phyloP scores from a whole-genome alignment of 2,888 invertebrate species.

The Bombylius discolor region DNA sequence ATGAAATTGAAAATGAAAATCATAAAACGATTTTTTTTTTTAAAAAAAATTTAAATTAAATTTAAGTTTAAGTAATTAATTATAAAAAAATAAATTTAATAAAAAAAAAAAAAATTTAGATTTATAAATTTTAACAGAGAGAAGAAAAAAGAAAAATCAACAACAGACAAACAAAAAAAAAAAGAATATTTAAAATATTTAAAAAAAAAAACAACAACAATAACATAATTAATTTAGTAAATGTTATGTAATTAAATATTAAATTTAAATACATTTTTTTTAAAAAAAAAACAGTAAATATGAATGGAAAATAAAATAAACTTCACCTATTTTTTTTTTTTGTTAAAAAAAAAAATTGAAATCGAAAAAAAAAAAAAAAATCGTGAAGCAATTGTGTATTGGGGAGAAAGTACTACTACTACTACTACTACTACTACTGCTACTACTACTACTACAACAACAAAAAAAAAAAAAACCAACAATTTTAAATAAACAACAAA shows the following conservation, averaged over 20 bases:
- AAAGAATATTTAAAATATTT: too few relatives aligned
- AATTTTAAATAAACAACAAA: neutral
- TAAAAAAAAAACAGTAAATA: neutral
- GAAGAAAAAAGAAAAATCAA: too few relatives aligned
- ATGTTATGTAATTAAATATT: too few relatives aligned
- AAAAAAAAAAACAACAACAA: neutral
- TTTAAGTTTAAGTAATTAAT: too few relatives aligned
- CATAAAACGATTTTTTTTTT: too few relatives aligned
- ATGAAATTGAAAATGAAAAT: too few relatives aligned
- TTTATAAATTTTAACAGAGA: too few relatives aligned
- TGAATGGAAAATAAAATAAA: neutral
- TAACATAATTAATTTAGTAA: too few relatives aligned
- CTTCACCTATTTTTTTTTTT: neutral
- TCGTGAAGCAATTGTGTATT: constrained; percentile 39
- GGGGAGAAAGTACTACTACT: constrained; percentile 30
- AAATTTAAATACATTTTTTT: neutral
- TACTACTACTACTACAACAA: neutral
- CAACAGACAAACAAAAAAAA: too few relatives aligned
- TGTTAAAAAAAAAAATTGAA: neutral
- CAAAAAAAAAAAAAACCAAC: neutral
- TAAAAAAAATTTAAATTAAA: too few relatives aligned
- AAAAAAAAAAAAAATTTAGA: too few relatives aligned
- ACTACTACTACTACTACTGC: neutral
- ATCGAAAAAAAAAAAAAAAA: constrained; percentile 22
- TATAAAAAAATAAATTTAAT: too few relatives aligned